Conservation (phyloP, 2,113 vertebrate species). For the Hippoglossus stenolepis region DNA sequence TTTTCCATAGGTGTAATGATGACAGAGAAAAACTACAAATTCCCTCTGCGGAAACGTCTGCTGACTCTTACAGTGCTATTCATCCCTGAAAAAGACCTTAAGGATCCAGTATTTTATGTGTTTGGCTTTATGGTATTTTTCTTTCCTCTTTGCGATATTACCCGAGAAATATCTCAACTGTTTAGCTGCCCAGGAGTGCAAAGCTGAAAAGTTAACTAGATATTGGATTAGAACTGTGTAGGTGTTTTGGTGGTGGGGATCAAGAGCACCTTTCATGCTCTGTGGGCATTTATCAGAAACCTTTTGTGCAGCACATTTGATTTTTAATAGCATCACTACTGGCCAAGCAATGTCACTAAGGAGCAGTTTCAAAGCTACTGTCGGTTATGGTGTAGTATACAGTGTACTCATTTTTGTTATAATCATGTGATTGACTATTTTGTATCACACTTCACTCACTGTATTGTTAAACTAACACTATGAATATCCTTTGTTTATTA, state of each 20-base stretch:
- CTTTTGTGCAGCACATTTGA: constrained; percentile 68
- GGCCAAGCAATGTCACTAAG: constrained; percentile 62
- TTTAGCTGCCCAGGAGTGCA: constrained; percentile 48
- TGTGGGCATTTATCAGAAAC: constrained; percentile 73
- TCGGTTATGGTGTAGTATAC: constrained; percentile 66
- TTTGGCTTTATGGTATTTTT: constrained; percentile 40
- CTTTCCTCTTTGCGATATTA: constrained; percentile 13
- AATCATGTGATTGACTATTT: constrained; percentile 76
- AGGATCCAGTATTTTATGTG: constrained; percentile 66
- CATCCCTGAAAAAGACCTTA: constrained; percentile 19
- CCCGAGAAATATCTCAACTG: constrained; percentile 41
- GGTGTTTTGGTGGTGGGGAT: constrained; percentile 65
- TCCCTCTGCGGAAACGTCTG: constrained; percentile 17
- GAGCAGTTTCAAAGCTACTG: constrained; percentile 69
- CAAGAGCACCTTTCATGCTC: constrained; percentile 68
- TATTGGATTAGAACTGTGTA: constrained; percentile 52
- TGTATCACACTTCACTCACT: constrained; percentile 77
- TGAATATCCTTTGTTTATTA: constrained; percentile 78
- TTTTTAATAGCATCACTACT: constrained; percentile 72
- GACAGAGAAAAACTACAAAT: constrained; percentile 22
- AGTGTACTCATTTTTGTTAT: constrained; percentile 70
- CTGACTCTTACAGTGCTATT: constrained; percentile 59
- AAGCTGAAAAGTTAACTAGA: constrained; percentile 49
- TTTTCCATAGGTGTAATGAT: constrained; percentile 1
- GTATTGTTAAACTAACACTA: constrained; percentile 81